Percentiles rank a stretch among this genome's conserved stretches.
These are phyloP conservation scores for Xylocampa areola DNA, from an alignment of 2,888 invertebrate genomes.

Conservation along the genomic window DNA sequence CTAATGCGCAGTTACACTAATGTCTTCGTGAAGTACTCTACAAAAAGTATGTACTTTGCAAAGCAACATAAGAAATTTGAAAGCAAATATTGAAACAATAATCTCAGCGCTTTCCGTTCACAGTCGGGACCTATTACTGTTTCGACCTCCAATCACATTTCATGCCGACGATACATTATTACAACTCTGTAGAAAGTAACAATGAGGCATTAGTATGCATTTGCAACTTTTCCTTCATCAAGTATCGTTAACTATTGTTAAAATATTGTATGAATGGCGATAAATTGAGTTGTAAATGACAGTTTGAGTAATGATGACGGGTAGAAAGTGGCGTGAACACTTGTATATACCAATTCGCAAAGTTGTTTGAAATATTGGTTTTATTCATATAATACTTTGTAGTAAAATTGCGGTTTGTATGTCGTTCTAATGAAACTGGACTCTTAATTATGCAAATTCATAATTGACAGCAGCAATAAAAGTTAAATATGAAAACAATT, in stretches of 20 bases:
- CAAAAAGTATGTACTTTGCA: constrained; percentile 24
- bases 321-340: constrained; percentile 50
- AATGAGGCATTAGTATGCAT: constrained; percentile 79
- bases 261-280: constrained; percentile 66
- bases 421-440: constrained; percentile 5
- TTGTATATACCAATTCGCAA: constrained; percentile 23
- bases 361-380: constrained; percentile 44
- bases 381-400: too few relatives aligned
- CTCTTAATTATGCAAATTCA: constrained; percentile 3
- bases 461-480: not conserved
- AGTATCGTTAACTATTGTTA: constrained; percentile 72
- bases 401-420: too few relatives aligned
- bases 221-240: constrained; percentile 78
- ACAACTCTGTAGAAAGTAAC: constrained; percentile 74
- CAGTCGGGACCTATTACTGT: constrained; percentile 56
- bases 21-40: constrained; percentile 37
- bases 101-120: constrained; percentile 56
- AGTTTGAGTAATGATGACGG: constrained; percentile 67
- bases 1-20: constrained; percentile 45
- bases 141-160: constrained; percentile 68
- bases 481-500: not conserved
- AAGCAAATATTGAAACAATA: constrained; percentile 60
- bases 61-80: constrained; percentile 50
- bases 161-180: constrained; percentile 67
- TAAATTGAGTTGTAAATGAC: constrained; percentile 66